These are phyloP conservation scores for Halcyon smyrnensis DNA, from an alignment of 2,797 vertebrate genomes.

Conservation along the genomic window DNA sequence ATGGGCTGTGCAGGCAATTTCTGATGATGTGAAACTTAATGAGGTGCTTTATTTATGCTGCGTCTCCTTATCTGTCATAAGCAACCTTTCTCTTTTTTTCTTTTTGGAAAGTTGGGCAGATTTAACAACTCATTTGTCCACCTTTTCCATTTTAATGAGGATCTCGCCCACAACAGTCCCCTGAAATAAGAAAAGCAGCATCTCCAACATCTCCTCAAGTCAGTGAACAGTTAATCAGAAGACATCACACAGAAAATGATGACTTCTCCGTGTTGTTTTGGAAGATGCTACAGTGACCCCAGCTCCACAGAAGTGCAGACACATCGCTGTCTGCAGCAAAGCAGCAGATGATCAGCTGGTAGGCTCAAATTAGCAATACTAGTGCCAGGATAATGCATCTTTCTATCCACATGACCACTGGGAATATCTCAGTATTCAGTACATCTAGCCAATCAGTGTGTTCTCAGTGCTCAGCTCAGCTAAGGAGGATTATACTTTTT, in stretches of 20 bases:
- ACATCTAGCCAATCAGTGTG: background rate
- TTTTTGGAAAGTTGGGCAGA: background rate
- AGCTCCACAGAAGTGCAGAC: constrained; percentile 6
- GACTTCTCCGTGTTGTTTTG: background rate
- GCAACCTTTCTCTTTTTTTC: background rate
- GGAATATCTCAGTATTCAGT: background rate
- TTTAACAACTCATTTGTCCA: background rate
- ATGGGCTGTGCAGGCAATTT: background rate
- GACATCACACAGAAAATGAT: background rate
- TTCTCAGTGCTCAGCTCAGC: background rate
- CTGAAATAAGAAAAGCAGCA: background rate
- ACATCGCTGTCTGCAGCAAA: background rate
- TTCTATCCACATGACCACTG: background rate
- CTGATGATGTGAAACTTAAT: background rate
- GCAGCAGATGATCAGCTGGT: background rate
- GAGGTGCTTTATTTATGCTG: constrained; percentile 23
- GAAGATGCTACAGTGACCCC: background rate
- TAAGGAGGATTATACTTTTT: background rate
- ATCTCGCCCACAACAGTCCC: background rate
- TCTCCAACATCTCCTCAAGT: background rate
- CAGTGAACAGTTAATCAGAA: background rate
- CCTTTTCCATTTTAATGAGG: background rate
- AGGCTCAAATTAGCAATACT: background rate
- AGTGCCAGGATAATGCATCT: fast-evolving
- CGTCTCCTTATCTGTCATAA: background rate